Conservation (phyloP, 2,797 vertebrate genomes). For the Crax fasciolata region DNA sequence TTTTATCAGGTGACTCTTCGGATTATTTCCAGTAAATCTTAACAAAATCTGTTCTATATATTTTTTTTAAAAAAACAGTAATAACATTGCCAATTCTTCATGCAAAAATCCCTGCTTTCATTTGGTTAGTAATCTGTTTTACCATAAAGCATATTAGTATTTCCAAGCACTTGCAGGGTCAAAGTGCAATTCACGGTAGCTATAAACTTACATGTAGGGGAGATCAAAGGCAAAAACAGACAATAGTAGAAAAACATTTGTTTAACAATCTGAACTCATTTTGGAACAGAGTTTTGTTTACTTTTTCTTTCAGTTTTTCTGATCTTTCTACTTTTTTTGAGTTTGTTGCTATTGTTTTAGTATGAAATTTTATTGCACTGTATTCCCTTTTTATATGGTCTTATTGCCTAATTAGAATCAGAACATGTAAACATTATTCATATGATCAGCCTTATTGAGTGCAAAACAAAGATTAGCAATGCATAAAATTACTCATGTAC, state of each 20-base stretch:
- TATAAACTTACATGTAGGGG: neutral
- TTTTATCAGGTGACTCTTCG: neutral
- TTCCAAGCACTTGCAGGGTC: neutral
- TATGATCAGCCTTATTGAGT: neutral
- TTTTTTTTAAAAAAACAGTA: neutral
- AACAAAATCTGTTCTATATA: neutral
- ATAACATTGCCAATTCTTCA: neutral
- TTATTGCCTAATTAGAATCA: neutral
- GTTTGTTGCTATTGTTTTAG: neutral
- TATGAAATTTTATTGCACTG: neutral
- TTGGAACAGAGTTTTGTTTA: neutral
- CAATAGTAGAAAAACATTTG: neutral
- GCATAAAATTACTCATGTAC: neutral
- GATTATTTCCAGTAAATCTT: neutral
- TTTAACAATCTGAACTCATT: neutral
- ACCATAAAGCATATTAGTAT: neutral
- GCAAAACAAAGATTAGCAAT: neutral
- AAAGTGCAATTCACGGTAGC: neutral
- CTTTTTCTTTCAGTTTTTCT: neutral
- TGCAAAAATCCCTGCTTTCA: neutral
- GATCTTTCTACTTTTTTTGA: neutral
- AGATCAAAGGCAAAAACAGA: neutral
- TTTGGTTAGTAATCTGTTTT: neutral
- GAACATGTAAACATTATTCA: slow-evolving; percentile 17
- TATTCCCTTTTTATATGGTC: neutral